Evolutionary conservation across 2,888 invertebrate species (phyloP), one percentile per base, ranked within the genome.

Genomic region (Cryptops parisi): DNA sequence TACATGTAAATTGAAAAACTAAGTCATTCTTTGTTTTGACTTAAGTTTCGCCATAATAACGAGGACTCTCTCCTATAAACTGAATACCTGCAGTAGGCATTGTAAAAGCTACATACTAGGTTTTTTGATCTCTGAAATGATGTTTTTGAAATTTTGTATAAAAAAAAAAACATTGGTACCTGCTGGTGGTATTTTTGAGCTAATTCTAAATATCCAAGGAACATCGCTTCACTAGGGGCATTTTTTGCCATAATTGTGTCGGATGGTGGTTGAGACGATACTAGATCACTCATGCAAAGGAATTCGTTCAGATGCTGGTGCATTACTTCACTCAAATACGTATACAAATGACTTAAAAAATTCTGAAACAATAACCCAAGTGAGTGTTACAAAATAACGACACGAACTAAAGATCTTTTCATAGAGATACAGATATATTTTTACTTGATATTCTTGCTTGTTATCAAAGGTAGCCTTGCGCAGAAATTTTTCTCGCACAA

Each of bases 401-500:
- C 33, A 33, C 33, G 6, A 33, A 33, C 9, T 9, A 33, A 33
- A 9, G 33, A 9, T 6, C 6, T 9, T 15, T 33, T 33, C 33
- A 33, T 33, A 33, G 6, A 33, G 6, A 33, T 9, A 9, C 33
- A 9, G 15, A 6, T 9, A 9, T 2, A 9, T 9, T 22, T 21
- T 25, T 46, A 46, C 46, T 24, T 46, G 24, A 46, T 24, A 46
- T 1, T 46, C 46, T 22, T 46, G 46, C 12, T 23, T 2, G 23
- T 23, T 9, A 9, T 22, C 22, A 46, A 46, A 46, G 25, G 6
- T 46, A 15, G 22, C 15, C 15, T 22, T 17, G 2, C 24, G 1
- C 24, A 46, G 19, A n/a, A 46, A 46, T 24, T 46, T 46, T n/a
- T 46, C 46, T 24, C 46, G 46, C 15, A 46, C 46, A 9, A 46